phyloP scores from a whole-genome alignment of 2,113 vertebrate genomes.

The Lophotis ruficrista region DNA sequence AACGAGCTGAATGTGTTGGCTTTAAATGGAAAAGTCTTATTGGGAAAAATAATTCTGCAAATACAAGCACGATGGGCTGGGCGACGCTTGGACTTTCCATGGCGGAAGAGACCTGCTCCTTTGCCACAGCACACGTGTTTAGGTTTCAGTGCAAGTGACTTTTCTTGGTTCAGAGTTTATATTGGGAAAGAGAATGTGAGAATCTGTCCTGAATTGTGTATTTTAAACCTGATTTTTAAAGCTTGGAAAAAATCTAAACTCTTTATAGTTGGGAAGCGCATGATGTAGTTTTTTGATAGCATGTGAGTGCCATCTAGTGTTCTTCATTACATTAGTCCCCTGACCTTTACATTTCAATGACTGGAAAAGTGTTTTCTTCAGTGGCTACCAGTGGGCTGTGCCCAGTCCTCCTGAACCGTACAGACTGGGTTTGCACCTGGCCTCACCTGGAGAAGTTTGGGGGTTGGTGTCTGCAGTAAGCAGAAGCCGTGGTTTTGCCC shows the following conservation, averaged over 20 bases:
- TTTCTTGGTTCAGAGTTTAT: background rate
- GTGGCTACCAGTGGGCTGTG: rapidly evolving
- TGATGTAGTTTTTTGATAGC: slow-evolving; percentile 19
- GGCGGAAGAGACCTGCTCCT: background rate
- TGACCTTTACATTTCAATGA: background rate
- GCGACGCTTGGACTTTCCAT: slow-evolving; percentile 1
- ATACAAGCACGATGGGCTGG: background rate
- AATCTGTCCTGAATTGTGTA: slow-evolving; percentile 22
- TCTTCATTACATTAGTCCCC: background rate
- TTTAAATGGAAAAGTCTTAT: background rate
- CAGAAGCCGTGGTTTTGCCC: rapidly evolving
- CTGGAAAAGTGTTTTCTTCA: background rate
- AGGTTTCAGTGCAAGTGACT: background rate
- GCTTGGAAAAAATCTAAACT: background rate
- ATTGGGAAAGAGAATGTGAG: background rate
- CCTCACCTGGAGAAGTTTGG: background rate
- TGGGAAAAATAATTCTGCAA: slow-evolving; percentile 35
- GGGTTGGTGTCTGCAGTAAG: background rate
- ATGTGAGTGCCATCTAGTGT: slow-evolving; percentile 74
- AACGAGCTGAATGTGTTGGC: background rate
- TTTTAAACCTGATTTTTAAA: slow-evolving; percentile 26
- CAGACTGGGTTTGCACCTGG: rapidly evolving
- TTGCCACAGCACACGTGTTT: background rate
- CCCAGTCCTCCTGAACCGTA: background rate
- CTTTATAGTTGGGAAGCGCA: background rate